Evolutionary conservation across 2,797 vertebrate species (phyloP), one percentile per base, ranked within the genome.

Genomic region (Tarsius wallacei): DNA sequence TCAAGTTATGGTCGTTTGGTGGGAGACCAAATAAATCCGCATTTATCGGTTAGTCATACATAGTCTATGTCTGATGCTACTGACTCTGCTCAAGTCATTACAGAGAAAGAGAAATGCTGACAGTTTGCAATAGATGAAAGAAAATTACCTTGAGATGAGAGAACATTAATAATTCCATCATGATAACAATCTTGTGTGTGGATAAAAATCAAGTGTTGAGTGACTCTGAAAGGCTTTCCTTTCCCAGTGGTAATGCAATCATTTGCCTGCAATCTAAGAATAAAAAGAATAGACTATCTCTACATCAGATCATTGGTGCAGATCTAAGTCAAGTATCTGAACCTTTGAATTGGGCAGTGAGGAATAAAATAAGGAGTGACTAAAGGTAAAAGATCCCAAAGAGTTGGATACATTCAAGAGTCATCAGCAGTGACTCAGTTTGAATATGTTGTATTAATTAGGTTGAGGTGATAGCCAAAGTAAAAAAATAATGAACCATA

Each of bases 121-220:
- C 84, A 87, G 87, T 87, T 47, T 95, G 49, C 0, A 61, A 4
- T 57, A 53, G 6, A 87, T 95, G 36, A 90, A 94, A 94, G 68
- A 91, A 95, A 97, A 15, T 7, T 53, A 53, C 31, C 16, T 36
- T n/a, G 24, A 95, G 22, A 51, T n/a, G 80, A 53, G 91, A 84
- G 5, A 64, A 28, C 1, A 19, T 49, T n/a, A 71, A 19, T 2
- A 7, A 95, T 61, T 93, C 84, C 2, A 5, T 57, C 21, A 10
- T 19, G 33, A 7, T 42, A 94, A 64, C 86, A 96, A 86, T 73
- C 2, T 17, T 0, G 0, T 33, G 22, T 53, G 53, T 63, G 87
- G 42, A 89, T 0, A 59, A n/a, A 96, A n/a, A 77, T 94, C 70
- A 93, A 93, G 73, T 31, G 21, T 28, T 85, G 57, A 91, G 68